These are phyloP conservation scores for Hyposoter dolosus DNA, from an alignment of 2,888 invertebrate genomes.

Conservation along the genomic window DNA sequence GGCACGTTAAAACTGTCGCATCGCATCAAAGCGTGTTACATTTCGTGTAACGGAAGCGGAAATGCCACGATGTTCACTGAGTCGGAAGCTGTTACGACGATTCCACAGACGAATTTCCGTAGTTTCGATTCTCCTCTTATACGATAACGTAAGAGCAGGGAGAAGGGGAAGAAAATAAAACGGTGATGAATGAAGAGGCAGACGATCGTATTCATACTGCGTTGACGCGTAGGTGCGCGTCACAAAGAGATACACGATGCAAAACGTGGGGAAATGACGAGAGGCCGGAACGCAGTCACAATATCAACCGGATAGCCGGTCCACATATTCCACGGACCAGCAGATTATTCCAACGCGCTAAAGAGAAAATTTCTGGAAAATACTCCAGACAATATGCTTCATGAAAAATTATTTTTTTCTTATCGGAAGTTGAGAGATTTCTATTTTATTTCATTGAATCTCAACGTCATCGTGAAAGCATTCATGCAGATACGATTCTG, in stretches of 20 bases:
- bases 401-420: neutral
- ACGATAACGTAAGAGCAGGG: slow-evolving; percentile 3
- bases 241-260: slow-evolving; percentile 53
- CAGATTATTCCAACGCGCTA: slow-evolving; percentile 5
- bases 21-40: slow-evolving; percentile 79
- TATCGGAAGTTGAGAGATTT: no score
- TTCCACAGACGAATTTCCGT: slow-evolving; percentile 58
- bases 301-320: slow-evolving; percentile 82
- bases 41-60: slow-evolving; percentile 78
- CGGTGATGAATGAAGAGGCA: slow-evolving; percentile 3
- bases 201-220: slow-evolving; percentile 10
- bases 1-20: slow-evolving; percentile 60
- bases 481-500: no score
- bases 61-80: slow-evolving; percentile 81
- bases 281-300: slow-evolving; percentile 64
- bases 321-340: slow-evolving; percentile 75
- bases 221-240: slow-evolving; percentile 61
- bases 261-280: neutral
- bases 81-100: slow-evolving; percentile 80
- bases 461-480: no score
- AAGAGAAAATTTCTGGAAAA: neutral
- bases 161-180: slow-evolving; percentile 50
- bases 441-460: no score
- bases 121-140: slow-evolving; percentile 41
- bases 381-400: neutral